Evolutionary conservation across 2,113 vertebrate species (phyloP).

Genomic region (Halichoeres trimaculatus): DNA sequence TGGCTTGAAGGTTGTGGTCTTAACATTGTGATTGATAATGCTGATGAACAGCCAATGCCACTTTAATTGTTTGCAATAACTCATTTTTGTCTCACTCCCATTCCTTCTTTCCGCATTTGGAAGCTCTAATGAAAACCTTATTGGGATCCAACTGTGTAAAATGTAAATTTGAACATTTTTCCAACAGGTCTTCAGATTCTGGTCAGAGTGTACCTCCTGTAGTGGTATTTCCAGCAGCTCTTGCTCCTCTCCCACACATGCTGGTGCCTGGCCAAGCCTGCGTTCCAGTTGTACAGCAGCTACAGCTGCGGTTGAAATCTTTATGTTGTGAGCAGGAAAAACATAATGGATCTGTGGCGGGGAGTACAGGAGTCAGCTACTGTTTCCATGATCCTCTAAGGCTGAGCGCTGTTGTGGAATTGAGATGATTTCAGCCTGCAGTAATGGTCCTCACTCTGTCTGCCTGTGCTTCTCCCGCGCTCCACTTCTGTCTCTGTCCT

Average conservation of each 20-base stretch:
- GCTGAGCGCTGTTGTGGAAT: constrained; percentile 30
- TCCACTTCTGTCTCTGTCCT: constrained; percentile 21
- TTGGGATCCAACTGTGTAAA: too few relatives aligned
- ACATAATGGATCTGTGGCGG: constrained; percentile 37
- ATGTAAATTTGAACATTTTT: too few relatives aligned
- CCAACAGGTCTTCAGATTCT: too few relatives aligned
- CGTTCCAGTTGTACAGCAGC: neutral
- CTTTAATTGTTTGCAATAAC: too few relatives aligned
- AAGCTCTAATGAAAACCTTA: too few relatives aligned
- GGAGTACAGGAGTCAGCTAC: constrained; percentile 15
- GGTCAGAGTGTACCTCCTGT: neutral
- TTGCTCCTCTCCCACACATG: constrained; percentile 29
- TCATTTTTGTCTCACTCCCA: too few relatives aligned
- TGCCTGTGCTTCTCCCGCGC: neutral
- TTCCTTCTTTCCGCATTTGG: too few relatives aligned
- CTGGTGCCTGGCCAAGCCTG: constrained; percentile 1
- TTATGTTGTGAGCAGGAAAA: constrained; percentile 17
- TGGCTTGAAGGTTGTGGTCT: too few relatives aligned
- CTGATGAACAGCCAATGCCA: too few relatives aligned
- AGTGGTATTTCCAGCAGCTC: constrained; percentile 1
- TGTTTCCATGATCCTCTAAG: constrained; percentile 27
- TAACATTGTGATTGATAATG: too few relatives aligned
- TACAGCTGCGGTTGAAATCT: constrained; percentile 32
- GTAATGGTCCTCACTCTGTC: constrained; percentile 26
- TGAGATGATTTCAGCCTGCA: constrained; percentile 38